These are phyloP conservation scores for Anguilla megastoma DNA, from an alignment of 2,797 vertebrate species.

Conservation along the genomic window DNA sequence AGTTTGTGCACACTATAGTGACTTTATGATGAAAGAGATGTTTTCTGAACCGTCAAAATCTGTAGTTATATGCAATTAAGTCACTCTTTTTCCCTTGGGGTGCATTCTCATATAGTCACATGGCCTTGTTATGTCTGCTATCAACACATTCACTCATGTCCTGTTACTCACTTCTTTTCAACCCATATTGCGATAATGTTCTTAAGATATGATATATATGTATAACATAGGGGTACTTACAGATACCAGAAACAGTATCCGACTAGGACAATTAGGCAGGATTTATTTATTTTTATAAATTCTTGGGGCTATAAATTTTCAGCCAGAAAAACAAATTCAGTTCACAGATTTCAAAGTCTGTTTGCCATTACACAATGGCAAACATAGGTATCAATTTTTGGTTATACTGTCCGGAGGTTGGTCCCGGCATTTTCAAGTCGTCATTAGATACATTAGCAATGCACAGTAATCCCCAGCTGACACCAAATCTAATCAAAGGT, in stretches of 20 bases:
- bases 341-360: not conserved
- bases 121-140: not conserved
- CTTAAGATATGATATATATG: not conserved
- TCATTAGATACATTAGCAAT: conserved; percentile 52
- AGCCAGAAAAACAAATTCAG: not conserved
- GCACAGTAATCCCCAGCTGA: conserved; percentile 50
- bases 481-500: conserved; percentile 51
- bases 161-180: too few relatives aligned
- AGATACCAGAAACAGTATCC: not conserved
- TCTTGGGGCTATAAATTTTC: not conserved
- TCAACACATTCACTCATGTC: too few relatives aligned
- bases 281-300: not conserved
- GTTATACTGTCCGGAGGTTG: conserved; percentile 40
- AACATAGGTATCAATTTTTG: not conserved
- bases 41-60: too few relatives aligned
- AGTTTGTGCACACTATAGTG: not conserved
- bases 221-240: too few relatives aligned
- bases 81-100: not conserved
- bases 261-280: not conserved
- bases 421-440: conserved; percentile 28
- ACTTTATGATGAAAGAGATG: too few relatives aligned
- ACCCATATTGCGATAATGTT: not conserved
- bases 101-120: not conserved
- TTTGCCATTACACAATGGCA: not conserved
- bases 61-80: not conserved